Percentiles rank a stretch among this genome's conserved stretches.
These are phyloP conservation scores for Monoplex corrugatus DNA, from an alignment of 2,888 invertebrate species.

Conservation along the genomic window DNA sequence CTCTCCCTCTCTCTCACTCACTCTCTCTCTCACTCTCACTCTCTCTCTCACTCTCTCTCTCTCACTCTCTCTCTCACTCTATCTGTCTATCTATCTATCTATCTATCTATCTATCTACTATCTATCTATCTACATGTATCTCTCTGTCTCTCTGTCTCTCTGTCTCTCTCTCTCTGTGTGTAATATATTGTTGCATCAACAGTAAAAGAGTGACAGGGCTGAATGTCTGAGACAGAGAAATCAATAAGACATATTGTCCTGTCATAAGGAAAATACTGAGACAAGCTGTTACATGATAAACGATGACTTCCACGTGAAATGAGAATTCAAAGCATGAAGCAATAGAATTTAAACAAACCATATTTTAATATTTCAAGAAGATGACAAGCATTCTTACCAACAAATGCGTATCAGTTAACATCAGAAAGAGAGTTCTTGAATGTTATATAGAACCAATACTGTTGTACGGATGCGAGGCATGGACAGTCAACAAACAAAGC, in stretches of 20 bases:
- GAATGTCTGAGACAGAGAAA: not conserved
- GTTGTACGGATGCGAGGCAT: too few relatives aligned
- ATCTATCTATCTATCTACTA: not conserved
- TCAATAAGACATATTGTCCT: not conserved
- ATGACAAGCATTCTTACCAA: too few relatives aligned
- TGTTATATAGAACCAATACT: too few relatives aligned
- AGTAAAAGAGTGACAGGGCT: too few relatives aligned
- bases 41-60: not conserved
- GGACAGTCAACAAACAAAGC: too few relatives aligned
- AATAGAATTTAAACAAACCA: not conserved
- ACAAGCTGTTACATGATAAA: not conserved
- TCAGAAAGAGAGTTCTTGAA: too few relatives aligned
- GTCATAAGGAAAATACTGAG: too few relatives aligned
- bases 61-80: not conserved
- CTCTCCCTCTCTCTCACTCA: constrained; percentile 17
- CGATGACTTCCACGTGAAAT: not conserved
- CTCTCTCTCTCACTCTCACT: not conserved
- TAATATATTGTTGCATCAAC: not conserved
- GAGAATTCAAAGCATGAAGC: not conserved
- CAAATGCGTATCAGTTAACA: too few relatives aligned
- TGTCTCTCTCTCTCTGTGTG: constrained; percentile 10
- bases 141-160: not conserved
- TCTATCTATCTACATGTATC: too few relatives aligned
- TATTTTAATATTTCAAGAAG: too few relatives aligned
- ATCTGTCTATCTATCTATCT: not conserved